phyloP scores from a whole-genome alignment of 2,888 invertebrate genomes.

The Acanthosepion esculentum region DNA sequence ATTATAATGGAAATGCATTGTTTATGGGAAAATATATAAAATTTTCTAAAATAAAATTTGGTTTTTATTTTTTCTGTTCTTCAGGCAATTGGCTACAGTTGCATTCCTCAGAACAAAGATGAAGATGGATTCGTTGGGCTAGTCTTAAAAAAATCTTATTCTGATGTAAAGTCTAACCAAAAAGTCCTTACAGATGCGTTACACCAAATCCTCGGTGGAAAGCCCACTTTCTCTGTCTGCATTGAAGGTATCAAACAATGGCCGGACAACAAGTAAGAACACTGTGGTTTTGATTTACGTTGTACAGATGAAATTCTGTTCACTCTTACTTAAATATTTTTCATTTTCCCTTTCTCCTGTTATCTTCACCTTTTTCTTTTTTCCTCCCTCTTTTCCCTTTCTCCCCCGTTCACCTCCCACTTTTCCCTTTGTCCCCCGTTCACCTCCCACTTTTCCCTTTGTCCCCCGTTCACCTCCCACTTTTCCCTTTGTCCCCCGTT shows the following conservation, averaged over 20 bases:
- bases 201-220: slow-evolving; percentile 82
- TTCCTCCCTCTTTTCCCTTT: neutral
- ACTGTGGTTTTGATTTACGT: too few relatives aligned
- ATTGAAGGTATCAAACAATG: slow-evolving; percentile 86
- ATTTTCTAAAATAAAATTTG: too few relatives aligned
- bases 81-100: slow-evolving; percentile 90
- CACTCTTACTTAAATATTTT: neutral
- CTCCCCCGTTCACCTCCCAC: too few relatives aligned
- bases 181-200: slow-evolving; percentile 78
- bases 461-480: neutral
- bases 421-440: too few relatives aligned
- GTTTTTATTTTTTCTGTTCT: slow-evolving; percentile 44
- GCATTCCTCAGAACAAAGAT: slow-evolving; percentile 88
- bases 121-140: slow-evolving; percentile 92
- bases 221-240: slow-evolving; percentile 86
- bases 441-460: too few relatives aligned
- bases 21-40: too few relatives aligned
- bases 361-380: accelerated
- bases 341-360: neutral
- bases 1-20: neutral
- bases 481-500: neutral
- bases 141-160: slow-evolving; percentile 86
- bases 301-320: too few relatives aligned
- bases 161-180: slow-evolving; percentile 85
- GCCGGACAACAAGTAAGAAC: slow-evolving; percentile 81